Conservation (phyloP, 1,140 invertebrate species). For the Venturia canescens region DNA sequence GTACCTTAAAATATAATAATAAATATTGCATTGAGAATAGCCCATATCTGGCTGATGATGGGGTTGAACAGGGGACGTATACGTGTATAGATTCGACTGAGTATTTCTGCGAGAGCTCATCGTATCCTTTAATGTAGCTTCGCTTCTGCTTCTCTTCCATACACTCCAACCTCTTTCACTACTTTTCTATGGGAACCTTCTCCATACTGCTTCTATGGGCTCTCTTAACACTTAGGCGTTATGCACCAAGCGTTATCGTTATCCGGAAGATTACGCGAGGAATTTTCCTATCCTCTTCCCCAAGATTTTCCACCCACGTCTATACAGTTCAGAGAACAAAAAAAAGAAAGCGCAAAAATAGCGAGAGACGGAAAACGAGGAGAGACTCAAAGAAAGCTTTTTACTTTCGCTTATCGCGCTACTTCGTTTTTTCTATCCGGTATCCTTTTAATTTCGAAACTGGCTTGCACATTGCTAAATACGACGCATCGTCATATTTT, state of each 20-base stretch:
- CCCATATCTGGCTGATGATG: neutral
- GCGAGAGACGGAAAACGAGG: neutral
- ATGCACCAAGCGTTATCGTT: slow-evolving; percentile 45
- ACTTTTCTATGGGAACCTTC: neutral
- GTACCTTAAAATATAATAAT: too few relatives aligned
- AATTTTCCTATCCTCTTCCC: slow-evolving; percentile 35
- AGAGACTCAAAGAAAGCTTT: neutral
- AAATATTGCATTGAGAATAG: neutral
- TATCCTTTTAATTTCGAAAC: too few relatives aligned
- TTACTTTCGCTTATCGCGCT: neutral
- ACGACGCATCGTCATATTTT: too few relatives aligned
- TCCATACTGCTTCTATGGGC: slow-evolving; percentile 17
- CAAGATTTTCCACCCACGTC: slow-evolving; percentile 35
- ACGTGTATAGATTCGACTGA: neutral
- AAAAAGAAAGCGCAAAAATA: neutral
- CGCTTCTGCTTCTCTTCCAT: slow-evolving; percentile 17
- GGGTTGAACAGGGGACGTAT: neutral
- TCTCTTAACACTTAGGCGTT: slow-evolving; percentile 45
- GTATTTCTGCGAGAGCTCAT: slow-evolving; percentile 15
- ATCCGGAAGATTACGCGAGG: slow-evolving; percentile 41
- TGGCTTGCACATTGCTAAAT: too few relatives aligned
- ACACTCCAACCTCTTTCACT: neutral
- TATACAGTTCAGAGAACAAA: slow-evolving; percentile 4
- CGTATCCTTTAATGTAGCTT: slow-evolving; percentile 40
- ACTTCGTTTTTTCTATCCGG: slow-evolving; percentile 5